Percentiles rank a stretch among this genome's conserved stretches.
phyloP scores from a whole-genome alignment of 2,888 invertebrate species.

The Spisula subtruncata region DNA sequence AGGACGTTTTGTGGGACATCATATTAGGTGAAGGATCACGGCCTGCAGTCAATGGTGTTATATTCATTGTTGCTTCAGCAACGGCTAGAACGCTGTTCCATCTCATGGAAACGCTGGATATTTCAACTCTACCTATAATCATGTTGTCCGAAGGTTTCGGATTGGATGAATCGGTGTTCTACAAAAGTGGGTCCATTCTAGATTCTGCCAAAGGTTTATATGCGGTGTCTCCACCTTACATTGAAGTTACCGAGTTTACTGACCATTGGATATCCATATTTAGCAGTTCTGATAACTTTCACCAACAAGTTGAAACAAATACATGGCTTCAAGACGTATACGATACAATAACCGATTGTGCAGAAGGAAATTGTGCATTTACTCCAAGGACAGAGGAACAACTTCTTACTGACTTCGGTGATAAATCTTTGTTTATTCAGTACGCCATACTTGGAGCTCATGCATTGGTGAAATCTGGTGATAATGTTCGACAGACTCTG shows the following conservation, averaged over 20 bases:
- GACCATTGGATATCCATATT: conserved; percentile 61
- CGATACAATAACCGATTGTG: conserved; percentile 23
- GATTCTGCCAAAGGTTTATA: conserved; percentile 43
- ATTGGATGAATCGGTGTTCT: conserved; percentile 43
- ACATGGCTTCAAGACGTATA: conserved; percentile 48
- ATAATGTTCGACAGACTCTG: neutral
- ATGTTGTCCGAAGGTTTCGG: conserved; percentile 51
- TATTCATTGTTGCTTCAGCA: conserved; percentile 34
- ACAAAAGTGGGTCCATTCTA: neutral
- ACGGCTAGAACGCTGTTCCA: conserved; percentile 35
- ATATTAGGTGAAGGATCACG: conserved; percentile 17
- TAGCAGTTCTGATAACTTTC: conserved; percentile 30
- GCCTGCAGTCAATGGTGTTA: conserved; percentile 42
- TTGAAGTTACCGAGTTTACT: conserved; percentile 52
- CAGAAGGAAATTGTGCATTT: neutral
- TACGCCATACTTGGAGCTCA: conserved; percentile 67
- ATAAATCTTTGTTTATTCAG: conserved; percentile 56
- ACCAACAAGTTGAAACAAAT: conserved; percentile 32
- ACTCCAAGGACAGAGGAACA: neutral
- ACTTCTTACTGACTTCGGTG: neutral
- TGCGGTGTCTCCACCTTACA: conserved; percentile 44
- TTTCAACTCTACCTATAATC: conserved; percentile 36
- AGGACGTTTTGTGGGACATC: conserved; percentile 27
- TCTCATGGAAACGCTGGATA: neutral
- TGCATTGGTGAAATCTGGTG: conserved; percentile 39